A percentile compares a stretch with the other conserved stretches of the same genome.
Evolutionary conservation across 2,888 invertebrate genomes (phyloP).

Genomic region (Tanytarsus gracilentus): DNA sequence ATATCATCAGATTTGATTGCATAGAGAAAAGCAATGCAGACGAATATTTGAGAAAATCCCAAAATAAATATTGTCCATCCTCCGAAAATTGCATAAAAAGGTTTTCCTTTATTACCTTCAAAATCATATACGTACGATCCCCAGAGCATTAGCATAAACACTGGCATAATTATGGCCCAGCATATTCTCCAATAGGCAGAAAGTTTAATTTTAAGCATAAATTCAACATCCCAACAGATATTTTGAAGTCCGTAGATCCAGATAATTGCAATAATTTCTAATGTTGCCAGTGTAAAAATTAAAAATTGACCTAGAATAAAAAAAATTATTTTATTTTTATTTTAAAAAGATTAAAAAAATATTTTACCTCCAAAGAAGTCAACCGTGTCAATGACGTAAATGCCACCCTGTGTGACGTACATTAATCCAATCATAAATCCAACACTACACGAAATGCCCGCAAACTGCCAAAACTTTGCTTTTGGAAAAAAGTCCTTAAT

Average conservation of each 20-base stretch:
- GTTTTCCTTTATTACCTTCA: constrained; percentile 47
- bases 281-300: constrained; percentile 49
- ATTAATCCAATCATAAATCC: constrained; percentile 59
- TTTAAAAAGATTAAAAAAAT: not conserved
- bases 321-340: too few species aligned
- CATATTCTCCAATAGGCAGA: constrained; percentile 67
- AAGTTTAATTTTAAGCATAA: constrained; percentile 59
- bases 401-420: constrained; percentile 65
- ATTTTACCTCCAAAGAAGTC: constrained; percentile 48
- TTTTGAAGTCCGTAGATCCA: constrained; percentile 56
- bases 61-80: constrained; percentile 48
- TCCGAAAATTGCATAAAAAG: constrained; percentile 38
- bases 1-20: constrained; percentile 32
- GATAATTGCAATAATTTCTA: constrained; percentile 48
- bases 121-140: constrained; percentile 50
- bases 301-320: constrained; percentile 49
- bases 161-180: constrained; percentile 65
- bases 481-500: constrained; percentile 58
- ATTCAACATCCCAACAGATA: constrained; percentile 62
- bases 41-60: constrained; percentile 45
- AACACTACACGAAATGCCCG: constrained; percentile 45
- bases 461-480: constrained; percentile 51
- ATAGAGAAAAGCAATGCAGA: constrained; percentile 41
- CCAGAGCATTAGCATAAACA: constrained; percentile 55
- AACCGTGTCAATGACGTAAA: constrained; percentile 50